Base-by-base conservation (phyloP, 2,113 vertebrate genomes). In the Microtus ochrogaster region DNA sequence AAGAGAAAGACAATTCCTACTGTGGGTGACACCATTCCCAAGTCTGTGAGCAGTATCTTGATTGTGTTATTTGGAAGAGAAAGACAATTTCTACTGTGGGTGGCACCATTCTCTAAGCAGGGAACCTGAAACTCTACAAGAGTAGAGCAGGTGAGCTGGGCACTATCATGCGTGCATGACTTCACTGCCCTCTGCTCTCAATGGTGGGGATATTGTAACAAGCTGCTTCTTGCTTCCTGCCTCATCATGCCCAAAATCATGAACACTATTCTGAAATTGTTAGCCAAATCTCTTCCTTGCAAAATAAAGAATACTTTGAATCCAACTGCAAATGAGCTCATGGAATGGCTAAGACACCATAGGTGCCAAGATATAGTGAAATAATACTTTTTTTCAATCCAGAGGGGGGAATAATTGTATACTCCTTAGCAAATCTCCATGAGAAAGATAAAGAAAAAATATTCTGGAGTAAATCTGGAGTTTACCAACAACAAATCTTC, bases 381-480 rank as follows among this genome's bases (percentile, higher is more conserved):
- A 74, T 63, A 70, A 65, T 96, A 78, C 28, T 44, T 89, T 77
- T 41, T 93, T 82, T 61, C 58, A 95, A 85, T 76, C 88, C 70
- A 41, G 44, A 95, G 55, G 39, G 94, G 55, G 22, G 81, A 30
- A 72, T 77, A 96, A 52, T 3, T n/a, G 85, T 81, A 41, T 94
- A 82, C 74, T 73, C 30, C 3, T 13, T 70, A 33, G 11, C 52
- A 70, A 86, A 66, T 77, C 19, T 95, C 65, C 44, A 58, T 73
- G 83, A 93, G 86, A 72, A 85, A 21, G 16, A 66, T 22, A 41
- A 78, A 89, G 77, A 89, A 78, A 49, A 36, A 72, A 49, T 86
- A 79, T 92, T 94, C 95, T 92, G 24, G 63, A 81, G 66, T 47
- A 95, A 95, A 96, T 36, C 87, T 90, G 55, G 39, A 84, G 74